Evolutionary conservation across 2,113 vertebrate species (phyloP).

Genomic region (Drymodes brunneopygia): DNA sequence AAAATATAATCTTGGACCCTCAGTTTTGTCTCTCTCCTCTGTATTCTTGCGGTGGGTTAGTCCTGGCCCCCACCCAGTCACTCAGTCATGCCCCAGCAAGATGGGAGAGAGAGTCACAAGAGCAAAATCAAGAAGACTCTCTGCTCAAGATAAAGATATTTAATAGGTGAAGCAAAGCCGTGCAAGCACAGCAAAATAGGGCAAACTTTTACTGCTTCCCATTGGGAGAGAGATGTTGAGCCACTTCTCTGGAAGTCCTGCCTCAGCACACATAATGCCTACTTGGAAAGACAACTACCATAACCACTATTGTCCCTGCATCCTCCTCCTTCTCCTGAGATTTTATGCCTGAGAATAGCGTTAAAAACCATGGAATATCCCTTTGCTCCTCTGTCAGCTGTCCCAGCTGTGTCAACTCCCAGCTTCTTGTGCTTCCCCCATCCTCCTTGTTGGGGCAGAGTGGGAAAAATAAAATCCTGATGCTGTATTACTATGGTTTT

Average conservation of each 20-base stretch:
- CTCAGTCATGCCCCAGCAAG: fast-evolving
- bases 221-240: neutral
- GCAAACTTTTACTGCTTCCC: neutral
- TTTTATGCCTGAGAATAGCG: neutral
- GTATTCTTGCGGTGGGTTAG: neutral
- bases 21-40: neutral
- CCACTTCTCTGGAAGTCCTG: neutral
- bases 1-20: neutral
- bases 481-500: no score
- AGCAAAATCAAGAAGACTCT: neutral
- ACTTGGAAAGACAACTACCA: neutral
- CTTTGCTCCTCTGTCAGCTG: neutral
- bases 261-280: fast-evolving
- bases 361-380: neutral
- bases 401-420: neutral
- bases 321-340: neutral
- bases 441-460: fast-evolving
- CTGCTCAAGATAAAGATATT: neutral
- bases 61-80: fast-evolving
- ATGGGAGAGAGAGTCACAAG: neutral
- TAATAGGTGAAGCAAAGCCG: neutral
- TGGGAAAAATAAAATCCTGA: neutral
- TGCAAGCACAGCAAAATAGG: neutral
- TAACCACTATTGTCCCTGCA: neutral
- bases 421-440: fast-evolving